These are phyloP conservation scores for Pseudocheirus occidentalis DNA, from an alignment of 2,797 vertebrate genomes.

Conservation along the genomic window DNA sequence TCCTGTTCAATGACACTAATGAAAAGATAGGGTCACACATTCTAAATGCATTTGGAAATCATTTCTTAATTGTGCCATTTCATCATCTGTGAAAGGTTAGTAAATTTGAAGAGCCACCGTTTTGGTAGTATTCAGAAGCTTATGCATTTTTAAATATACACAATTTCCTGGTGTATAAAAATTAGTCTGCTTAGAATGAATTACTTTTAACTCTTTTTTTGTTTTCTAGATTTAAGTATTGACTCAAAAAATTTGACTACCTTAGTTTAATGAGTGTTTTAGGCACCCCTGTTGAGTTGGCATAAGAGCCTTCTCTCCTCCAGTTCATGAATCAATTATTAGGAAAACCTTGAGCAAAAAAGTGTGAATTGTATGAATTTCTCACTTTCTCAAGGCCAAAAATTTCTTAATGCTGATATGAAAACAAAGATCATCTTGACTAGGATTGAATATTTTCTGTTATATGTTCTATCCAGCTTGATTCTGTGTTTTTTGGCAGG, in stretches of 20 bases:
- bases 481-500: background rate
- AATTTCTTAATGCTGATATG: constrained; percentile 61
- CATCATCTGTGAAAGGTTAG: background rate
- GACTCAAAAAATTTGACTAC: constrained; percentile 37
- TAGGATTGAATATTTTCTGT: constrained; percentile 17
- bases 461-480: constrained; percentile 32
- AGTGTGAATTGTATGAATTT: constrained; percentile 52
- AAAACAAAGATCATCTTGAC: constrained; percentile 31
- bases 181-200: background rate
- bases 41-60: constrained; percentile 32
- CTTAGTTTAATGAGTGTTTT: constrained; percentile 33
- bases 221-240: background rate
- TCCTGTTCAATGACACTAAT: constrained; percentile 33
- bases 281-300: constrained; percentile 28
- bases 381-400: background rate
- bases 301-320: background rate
- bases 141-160: constrained; percentile 7
- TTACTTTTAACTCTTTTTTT: background rate
- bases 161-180: constrained; percentile 18
- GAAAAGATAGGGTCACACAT: constrained; percentile 24
- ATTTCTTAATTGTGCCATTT: background rate
- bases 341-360: constrained; percentile 44
- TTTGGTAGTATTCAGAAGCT: constrained; percentile 35
- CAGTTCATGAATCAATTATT: constrained; percentile 22
- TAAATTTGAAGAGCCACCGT: background rate